Conservation (phyloP, 1,140 invertebrate genomes). For the Galendromus occidentalis region DNA sequence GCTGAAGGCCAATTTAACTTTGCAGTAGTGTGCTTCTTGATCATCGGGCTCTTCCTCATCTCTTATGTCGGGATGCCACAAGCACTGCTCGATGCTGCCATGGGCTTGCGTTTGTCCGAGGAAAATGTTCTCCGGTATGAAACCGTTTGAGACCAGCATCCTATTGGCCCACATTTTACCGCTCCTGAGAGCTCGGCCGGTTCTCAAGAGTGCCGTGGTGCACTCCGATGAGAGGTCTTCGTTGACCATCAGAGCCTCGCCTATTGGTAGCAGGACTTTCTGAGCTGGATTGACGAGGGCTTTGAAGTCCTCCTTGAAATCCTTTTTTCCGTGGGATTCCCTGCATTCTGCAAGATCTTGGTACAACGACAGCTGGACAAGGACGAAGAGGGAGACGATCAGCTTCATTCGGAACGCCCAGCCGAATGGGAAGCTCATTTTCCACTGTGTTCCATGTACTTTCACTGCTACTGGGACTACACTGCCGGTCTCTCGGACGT, state of each 20-base stretch:
- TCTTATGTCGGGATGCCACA: not conserved
- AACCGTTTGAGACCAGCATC: not conserved
- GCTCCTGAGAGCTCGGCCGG: not conserved
- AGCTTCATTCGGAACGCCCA: too few species aligned
- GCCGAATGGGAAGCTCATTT: too few species aligned
- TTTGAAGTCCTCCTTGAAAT: too few species aligned
- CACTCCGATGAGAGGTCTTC: not conserved
- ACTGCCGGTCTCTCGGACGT: too few species aligned
- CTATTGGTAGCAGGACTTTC: too few species aligned
- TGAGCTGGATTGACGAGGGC: too few species aligned
- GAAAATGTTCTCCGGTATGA: constrained; percentile 3
- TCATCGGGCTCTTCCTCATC: not conserved
- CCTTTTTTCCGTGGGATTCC: too few species aligned
- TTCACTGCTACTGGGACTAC: too few species aligned
- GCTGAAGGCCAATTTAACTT: not conserved
- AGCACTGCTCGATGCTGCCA: not conserved
- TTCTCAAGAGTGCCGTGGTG: not conserved
- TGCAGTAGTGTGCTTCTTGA: not conserved
- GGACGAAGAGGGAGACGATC: too few species aligned
- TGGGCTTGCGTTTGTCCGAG: not conserved
- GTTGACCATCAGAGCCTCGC: not conserved
- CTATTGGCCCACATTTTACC: constrained; percentile 1
- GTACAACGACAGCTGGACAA: too few species aligned
- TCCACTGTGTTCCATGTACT: too few species aligned
- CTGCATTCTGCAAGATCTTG: too few species aligned